Base-by-base conservation (phyloP, 2,888 invertebrate species). In the Euplagia quadripunctaria region DNA sequence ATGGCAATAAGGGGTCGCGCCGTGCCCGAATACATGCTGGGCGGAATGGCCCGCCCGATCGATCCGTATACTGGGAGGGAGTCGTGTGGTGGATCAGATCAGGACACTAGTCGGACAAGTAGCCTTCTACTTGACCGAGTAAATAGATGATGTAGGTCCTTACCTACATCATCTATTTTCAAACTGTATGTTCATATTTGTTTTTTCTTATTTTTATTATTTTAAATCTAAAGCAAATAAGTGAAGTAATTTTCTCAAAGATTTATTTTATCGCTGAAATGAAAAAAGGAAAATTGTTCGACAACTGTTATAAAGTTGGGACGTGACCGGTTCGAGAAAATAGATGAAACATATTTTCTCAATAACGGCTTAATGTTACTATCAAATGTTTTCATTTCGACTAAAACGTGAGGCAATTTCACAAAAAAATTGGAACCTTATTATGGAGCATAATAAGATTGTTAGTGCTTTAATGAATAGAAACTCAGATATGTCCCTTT, bases 1-100 rank as follows among this genome's bases (percentile, higher is more conserved):
- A 87, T 85, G 84, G 85, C 84, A 86, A 82, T 83, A 77, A 81
- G 81, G 86, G 84, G 87, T 80, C 75, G 82, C 82, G 87, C 83
- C 76, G 81, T 85, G 79, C 85, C 89, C 88, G 81, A 88, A 87
- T 85, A 79, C 82, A 74, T 69, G 72, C 76, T 66, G 85, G 85
- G 87, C 84, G 87, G 77, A 71, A 73, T 82, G 72, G 78, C 55
- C 55, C 73, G 78, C 55, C 55, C 81, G 82, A 87, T 82, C 81
- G 82, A 81, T 86, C 80, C 58, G 66, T 17, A 52, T 71, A 75
- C 77, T 66, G 80, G 84, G 85, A 80, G 85, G 78, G 79, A 73
- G 70, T 82, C 71, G 71, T 55, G 55, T 76, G 83, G 87, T 84
- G 83, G 84, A 84, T 88, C 78, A n/a, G 20, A 12, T 89, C 80